Base-by-base conservation (phyloP, 2,888 invertebrate species). In the Oscheius sp. region DNA sequence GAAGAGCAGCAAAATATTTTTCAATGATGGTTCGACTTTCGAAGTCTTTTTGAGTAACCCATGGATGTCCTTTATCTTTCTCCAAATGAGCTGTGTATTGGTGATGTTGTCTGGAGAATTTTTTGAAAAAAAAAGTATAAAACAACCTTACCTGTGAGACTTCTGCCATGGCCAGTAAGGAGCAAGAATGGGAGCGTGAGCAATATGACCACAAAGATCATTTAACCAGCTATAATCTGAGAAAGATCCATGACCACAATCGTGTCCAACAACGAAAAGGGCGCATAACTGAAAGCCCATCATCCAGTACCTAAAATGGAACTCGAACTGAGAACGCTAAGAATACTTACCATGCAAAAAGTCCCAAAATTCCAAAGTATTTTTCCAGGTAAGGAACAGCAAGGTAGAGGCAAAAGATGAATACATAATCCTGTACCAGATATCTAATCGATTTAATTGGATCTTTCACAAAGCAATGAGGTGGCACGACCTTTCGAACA, bases 81-180 rank as follows among this genome's bases (percentile, higher is more conserved):
- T 78, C 79, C 44, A 84, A 51, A 67, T 84, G 82, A 12, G 80
- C 72, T 4, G 84, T 84, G 69, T 80, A 82, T 67, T 82, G 73
- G 22, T 49, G 50, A 20, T 49, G 62, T 36, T 49, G 47, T 49
- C 50, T 59, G 30, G n/a, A 59, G 20, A 51, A 17, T 30, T 36
- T 49, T 1, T 17, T n/a, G 22, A 26, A 47, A 28, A 41, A 2
- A 38, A 17, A 24, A 8, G 4, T 50, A 36, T 36, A 36, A 8
- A 8, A 36, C 8, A 80, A 63, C 80, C 80, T 59, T 75, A 77
- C 61, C 80, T 63, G 67, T 82, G 82, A n/a, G 71, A 72, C 59
- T 81, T 81, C 63, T 80, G 80, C 82, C 82, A 82, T 30, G 82
- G 82, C 77, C 78, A 82, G 71, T 72, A 82, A 14, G 82, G 82